A percentile compares a stretch with the other conserved stretches of the same genome.
Conservation (phyloP, 2,888 invertebrate genomes). For the Synergus japonicus region DNA sequence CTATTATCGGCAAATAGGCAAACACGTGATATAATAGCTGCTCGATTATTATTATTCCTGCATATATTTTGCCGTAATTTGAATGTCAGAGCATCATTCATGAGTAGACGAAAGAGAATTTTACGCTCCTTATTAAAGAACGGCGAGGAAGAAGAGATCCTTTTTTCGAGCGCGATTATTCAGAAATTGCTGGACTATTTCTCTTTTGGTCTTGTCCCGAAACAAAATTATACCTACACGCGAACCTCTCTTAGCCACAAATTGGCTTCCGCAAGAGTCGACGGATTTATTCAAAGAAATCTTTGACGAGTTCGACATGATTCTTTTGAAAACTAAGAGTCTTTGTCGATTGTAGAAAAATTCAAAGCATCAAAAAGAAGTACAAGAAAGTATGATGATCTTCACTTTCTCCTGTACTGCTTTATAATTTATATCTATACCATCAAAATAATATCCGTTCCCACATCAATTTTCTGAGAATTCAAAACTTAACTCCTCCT, state of each 20-base stretch:
- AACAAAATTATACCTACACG: slow-evolving; percentile 62
- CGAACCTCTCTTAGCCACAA: slow-evolving; percentile 49
- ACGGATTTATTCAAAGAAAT: slow-evolving; percentile 41
- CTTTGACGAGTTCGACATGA: slow-evolving; percentile 34
- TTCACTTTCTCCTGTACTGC: slow-evolving; percentile 24
- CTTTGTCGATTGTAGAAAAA: slow-evolving; percentile 39
- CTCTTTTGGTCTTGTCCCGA: slow-evolving; percentile 57
- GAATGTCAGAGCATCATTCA: neutral
- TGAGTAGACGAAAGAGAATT: neutral
- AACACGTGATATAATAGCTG: neutral
- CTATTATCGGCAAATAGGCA: neutral
- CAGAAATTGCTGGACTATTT: slow-evolving; percentile 61
- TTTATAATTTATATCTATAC: slow-evolving; percentile 12
- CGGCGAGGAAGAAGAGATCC: slow-evolving; percentile 1
- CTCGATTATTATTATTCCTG: neutral
- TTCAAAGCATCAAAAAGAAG: neutral
- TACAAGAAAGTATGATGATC: slow-evolving; percentile 20
- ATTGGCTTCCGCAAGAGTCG: slow-evolving; percentile 55
- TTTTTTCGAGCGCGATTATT: slow-evolving; percentile 52
- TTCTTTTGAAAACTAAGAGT: slow-evolving; percentile 5
- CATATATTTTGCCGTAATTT: neutral
- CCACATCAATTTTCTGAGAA: slow-evolving; percentile 37
- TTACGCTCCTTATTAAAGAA: neutral
- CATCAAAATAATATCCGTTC: slow-evolving; percentile 39
- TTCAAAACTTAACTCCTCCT: slow-evolving; percentile 24